These are phyloP conservation scores for Channa striata DNA, from an alignment of 2,797 vertebrate species.

Conservation along the genomic window DNA sequence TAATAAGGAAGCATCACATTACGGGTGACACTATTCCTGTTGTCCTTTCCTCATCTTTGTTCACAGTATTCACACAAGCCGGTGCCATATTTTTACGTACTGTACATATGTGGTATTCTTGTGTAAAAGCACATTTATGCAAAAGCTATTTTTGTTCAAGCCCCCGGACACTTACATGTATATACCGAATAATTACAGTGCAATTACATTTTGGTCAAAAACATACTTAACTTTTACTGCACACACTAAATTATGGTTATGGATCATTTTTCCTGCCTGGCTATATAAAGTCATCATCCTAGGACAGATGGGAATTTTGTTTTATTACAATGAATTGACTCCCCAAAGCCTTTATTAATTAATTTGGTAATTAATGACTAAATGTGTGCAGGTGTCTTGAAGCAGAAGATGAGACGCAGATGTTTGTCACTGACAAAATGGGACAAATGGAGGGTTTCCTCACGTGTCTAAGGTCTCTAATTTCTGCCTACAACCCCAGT, in stretches of 20 bases:
- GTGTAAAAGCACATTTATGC: not conserved
- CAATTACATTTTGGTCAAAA: too few relatives aligned
- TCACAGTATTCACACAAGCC: not conserved
- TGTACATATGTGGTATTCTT: not conserved
- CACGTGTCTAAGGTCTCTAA: not conserved
- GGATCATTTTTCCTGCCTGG: not conserved
- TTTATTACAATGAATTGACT: slow-evolving; percentile 20
- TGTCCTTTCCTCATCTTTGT: not conserved
- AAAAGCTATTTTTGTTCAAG: not conserved
- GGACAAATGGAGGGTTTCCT: slow-evolving; percentile 24
- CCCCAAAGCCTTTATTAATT: slow-evolving; percentile 11
- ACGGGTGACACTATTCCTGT: not conserved
- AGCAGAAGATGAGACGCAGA: slow-evolving; percentile 23
- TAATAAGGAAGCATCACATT: too few relatives aligned
- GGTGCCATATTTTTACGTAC: not conserved
- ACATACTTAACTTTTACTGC: too few relatives aligned
- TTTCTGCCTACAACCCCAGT: slow-evolving; percentile 1
- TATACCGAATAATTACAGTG: too few relatives aligned
- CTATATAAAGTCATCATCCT: not conserved
- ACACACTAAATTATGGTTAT: not conserved
- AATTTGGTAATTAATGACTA: slow-evolving; percentile 23
- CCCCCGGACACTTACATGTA: too few relatives aligned
- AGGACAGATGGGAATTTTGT: slow-evolving; percentile 1
- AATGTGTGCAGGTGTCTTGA: slow-evolving; percentile 27
- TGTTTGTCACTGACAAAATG: slow-evolving; percentile 32